Evolutionary conservation across 2,113 vertebrate species (phyloP), one percentile per base, ranked within the genome.

Genomic region (Eudyptes chrysolophus): DNA sequence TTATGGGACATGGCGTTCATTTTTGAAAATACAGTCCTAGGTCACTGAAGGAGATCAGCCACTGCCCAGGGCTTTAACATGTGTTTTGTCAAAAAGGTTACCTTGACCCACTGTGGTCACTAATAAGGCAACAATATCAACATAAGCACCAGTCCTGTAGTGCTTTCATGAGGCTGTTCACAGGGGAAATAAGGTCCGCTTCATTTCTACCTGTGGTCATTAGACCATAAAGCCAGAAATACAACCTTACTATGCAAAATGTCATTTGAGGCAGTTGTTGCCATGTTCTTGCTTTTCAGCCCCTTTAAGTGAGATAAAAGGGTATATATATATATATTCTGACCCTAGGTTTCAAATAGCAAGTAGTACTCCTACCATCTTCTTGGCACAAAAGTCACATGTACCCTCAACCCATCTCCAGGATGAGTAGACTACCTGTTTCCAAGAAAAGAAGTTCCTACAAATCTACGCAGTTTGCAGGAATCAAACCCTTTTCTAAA

Each of bases 71-170:
- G 36, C 48, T 92, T 91, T 65, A 78, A 87, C 85, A 76, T n/a
- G 29, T 65, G 18, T 92, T 94, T 84, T 92, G 46, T 90, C 66
- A 72, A n/a, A 96, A 64, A 83, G 75, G 77, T 97, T 96, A 49
- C 49, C 29, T 91, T 93, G 89, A 78, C 91, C 57, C 62, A 49
- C 7, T 34, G 40, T 46, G 25, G 46, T 60, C 7, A 1, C 49
- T 91, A 77, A 62, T 66, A 49, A 71, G 48, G 36, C 69, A 96
- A 32, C 14, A n/a, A 55, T 44, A 89, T 52, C 69, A 82, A 64
- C 36, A 16, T 44, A 64, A 89, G 11, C 46, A 6, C 81, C 77
- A 0, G 0, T 66, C 11, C 72, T 36, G 26, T 16, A 36, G 61
- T 60, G 57, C 4, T 75, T 92, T 80, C 72, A 36, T 84, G n/a